Base-by-base conservation (phyloP, 2,113 vertebrate species). In the Amblyornis subalaris region DNA sequence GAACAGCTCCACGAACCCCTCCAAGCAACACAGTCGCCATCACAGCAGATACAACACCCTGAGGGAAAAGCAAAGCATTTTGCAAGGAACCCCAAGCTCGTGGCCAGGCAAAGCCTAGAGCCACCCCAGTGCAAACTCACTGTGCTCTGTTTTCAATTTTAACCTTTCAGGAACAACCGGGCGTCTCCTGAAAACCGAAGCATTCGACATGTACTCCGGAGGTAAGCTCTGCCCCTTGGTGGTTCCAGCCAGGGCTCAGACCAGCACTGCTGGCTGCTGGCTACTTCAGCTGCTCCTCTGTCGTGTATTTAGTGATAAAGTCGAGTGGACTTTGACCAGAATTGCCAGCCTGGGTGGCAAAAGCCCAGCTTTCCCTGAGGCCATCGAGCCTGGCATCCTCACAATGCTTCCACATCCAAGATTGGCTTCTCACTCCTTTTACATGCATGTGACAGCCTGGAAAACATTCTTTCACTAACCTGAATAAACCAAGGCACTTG, bases 131-230 rank as follows among this genome's bases (percentile, higher is more conserved):
- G 20, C 23, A 40, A 87, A 62, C 33, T 84, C 55, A 85, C 50
- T 28, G 25, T 66, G 61, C 45, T 75, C 48, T 83, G 51, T 60
- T 67, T 65, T 51, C 40, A 44, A 85, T 60, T 65, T 92, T 53
- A 62, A 89, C 29, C 66, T 44, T 85, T 72, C 54, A 99, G 99
- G 98, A 91, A 79, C 96, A 82, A 98, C 45, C 0, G 98, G 98
- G 58, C 21, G 44, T 10, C 66, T 98, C 61, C 77, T 98, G 91
- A 96, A 58, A 24, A 81, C 15, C 2, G 62, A 11, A 7, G 12
- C 2, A 13, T 98, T 99, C 0, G 97, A 99, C 89, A 98, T 98
- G 97, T 96, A 97, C 74, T 73, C 78, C 2, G 98, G 97, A 97
- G 94, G 91, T 95, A 71, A 93, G 89, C 40, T 71, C 61, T 31